Percentiles rank a stretch among this genome's conserved stretches.
These are phyloP conservation scores for Eulemur rufifrons DNA, from an alignment of 2,113 vertebrate species.

Conservation along the genomic window DNA sequence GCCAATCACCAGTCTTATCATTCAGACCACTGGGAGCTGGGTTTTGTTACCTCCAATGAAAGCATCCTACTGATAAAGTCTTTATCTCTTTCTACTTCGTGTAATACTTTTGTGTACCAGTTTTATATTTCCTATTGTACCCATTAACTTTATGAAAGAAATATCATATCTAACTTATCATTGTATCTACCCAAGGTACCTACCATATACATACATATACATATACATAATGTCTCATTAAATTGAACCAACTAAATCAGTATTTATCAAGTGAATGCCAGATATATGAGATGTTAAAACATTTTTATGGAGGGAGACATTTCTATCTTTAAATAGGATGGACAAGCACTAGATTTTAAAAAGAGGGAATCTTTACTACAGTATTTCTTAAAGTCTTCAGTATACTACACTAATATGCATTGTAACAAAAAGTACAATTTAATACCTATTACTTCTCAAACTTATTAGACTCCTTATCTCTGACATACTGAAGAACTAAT, in stretches of 20 bases:
- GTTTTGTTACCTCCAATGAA: not conserved
- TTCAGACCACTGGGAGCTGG: not conserved
- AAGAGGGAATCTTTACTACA: not conserved
- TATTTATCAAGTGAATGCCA: slow-evolving; percentile 4
- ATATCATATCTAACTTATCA: not conserved
- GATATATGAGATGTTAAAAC: not conserved
- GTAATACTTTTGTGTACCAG: not conserved
- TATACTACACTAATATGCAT: not conserved
- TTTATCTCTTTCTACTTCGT: not conserved
- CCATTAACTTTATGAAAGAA: not conserved
- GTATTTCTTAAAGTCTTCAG: not conserved
- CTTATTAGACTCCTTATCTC: not conserved
- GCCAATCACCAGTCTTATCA: not conserved
- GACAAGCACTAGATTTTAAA: not conserved
- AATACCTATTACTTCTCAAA: not conserved
- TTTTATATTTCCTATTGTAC: not conserved
- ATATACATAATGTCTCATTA: not conserved
- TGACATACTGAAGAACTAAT: not conserved
- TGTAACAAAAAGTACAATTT: not conserved
- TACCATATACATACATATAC: not conserved
- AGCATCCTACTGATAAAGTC: not conserved
- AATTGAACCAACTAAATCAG: not conserved
- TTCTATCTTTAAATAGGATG: slow-evolving; percentile 18
- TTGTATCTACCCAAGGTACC: not conserved
- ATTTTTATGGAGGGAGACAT: not conserved